Evolutionary conservation across 2,797 vertebrate species (phyloP).

Genomic region (Borostomias antarcticus): DNA sequence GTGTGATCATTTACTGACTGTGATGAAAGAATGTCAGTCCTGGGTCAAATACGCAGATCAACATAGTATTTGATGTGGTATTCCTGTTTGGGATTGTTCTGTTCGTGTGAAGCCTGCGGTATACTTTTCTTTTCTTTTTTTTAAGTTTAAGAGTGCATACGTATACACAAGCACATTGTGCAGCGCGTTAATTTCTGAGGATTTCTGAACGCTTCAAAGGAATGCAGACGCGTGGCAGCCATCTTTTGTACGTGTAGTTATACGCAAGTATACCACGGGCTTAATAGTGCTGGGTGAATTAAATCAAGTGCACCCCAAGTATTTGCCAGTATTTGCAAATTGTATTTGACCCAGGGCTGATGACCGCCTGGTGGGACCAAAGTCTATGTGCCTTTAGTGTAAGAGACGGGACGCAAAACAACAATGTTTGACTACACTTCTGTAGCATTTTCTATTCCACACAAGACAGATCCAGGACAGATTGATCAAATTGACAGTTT

Average conservation of each 20-base stretch:
- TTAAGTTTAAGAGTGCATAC: no score
- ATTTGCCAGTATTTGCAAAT: not conserved
- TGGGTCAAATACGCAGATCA: not conserved
- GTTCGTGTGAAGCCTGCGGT: no score
- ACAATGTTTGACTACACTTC: conserved; percentile 38
- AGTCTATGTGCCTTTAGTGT: conserved; percentile 99
- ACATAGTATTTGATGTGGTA: not conserved
- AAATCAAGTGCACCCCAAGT: not conserved
- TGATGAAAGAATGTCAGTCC: not conserved
- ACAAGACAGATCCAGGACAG: conserved; percentile 78
- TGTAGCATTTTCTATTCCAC: conserved; percentile 35
- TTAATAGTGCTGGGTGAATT: not conserved
- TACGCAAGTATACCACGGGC: no score
- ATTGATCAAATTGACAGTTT: conserved; percentile 80
- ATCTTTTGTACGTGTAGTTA: no score
- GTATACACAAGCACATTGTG: no score
- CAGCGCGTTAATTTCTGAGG: no score
- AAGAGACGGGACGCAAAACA: conserved; percentile 52
- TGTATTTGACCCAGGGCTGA: conserved; percentile 56
- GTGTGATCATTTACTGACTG: conserved; percentile 82
- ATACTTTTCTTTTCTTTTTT: no score
- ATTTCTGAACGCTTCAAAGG: no score
- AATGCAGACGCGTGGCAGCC: no score
- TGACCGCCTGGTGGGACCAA: conserved; percentile 95
- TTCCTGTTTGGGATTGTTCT: not conserved